Conservation (phyloP, 2,113 vertebrate species). For the Corvus cornix region DNA sequence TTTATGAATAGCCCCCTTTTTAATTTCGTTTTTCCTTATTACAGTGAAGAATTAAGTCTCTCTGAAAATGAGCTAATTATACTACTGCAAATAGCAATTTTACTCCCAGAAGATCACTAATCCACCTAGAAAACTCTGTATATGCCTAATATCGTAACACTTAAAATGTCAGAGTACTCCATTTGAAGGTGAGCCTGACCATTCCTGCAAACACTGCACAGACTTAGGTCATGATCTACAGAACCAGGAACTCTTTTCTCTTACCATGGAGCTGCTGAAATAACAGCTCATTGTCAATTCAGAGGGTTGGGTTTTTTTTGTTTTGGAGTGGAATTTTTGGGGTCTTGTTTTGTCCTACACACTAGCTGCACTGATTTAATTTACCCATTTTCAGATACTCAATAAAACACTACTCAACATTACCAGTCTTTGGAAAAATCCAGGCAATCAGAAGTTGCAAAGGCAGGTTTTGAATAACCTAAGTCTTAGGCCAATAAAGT, state of each 20-base stretch:
- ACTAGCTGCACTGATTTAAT: neutral
- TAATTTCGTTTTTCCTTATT: neutral
- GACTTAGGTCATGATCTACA: neutral
- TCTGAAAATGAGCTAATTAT: neutral
- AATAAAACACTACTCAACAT: neutral
- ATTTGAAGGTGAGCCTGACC: neutral
- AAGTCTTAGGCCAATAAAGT: neutral
- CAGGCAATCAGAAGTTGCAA: neutral
- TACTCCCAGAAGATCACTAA: neutral
- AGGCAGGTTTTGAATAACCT: neutral
- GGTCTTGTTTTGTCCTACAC: neutral
- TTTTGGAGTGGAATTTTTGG: neutral
- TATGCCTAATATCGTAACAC: neutral
- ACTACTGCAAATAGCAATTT: neutral
- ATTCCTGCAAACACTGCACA: neutral
- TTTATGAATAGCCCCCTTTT: neutral
- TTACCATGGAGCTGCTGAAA: neutral
- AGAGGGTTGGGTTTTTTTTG: accelerated
- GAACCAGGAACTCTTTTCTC: neutral
- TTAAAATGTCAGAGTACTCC: neutral
- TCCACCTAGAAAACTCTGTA: neutral
- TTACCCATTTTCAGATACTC: neutral
- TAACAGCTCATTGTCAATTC: neutral
- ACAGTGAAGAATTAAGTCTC: neutral
- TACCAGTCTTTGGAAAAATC: neutral